Conservation (phyloP, 2,888 invertebrate genomes). For the Mythimna loreyi region DNA sequence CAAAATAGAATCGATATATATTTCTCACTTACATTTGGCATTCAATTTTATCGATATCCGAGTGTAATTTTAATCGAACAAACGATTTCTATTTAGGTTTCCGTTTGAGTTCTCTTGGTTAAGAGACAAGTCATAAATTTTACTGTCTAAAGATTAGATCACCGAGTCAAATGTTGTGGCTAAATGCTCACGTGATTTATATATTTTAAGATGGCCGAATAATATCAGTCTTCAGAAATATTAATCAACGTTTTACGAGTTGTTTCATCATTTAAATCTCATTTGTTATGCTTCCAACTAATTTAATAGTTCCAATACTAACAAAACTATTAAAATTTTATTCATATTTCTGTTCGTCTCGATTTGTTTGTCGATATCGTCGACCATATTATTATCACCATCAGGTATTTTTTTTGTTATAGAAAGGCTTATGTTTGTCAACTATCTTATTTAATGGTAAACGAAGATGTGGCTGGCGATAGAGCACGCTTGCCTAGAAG, state of each 20-base stretch:
- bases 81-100: slow-evolving; percentile 43
- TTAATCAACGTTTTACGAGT: slow-evolving; percentile 45
- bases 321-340: neutral
- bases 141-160: slow-evolving; percentile 43
- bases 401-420: no score
- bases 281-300: slow-evolving; percentile 6
- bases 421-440: no score
- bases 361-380: neutral
- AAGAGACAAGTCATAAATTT: slow-evolving; percentile 44
- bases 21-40: slow-evolving; percentile 28
- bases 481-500: no score
- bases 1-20: slow-evolving; percentile 19
- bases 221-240: slow-evolving; percentile 12
- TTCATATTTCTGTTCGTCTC: neutral
- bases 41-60: slow-evolving; percentile 33
- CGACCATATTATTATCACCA: neutral
- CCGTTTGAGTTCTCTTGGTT: slow-evolving; percentile 24
- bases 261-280: slow-evolving; percentile 11
- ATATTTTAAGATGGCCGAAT: slow-evolving; percentile 16
- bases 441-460: no score
- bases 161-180: slow-evolving; percentile 21
- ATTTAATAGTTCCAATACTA: slow-evolving; percentile 14
- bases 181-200: slow-evolving; percentile 34
- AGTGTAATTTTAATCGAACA: slow-evolving; percentile 27
- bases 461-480: no score